These are phyloP conservation scores for Xiphophorus birchmanni DNA, from an alignment of 2,797 vertebrate genomes.

Conservation along the genomic window DNA sequence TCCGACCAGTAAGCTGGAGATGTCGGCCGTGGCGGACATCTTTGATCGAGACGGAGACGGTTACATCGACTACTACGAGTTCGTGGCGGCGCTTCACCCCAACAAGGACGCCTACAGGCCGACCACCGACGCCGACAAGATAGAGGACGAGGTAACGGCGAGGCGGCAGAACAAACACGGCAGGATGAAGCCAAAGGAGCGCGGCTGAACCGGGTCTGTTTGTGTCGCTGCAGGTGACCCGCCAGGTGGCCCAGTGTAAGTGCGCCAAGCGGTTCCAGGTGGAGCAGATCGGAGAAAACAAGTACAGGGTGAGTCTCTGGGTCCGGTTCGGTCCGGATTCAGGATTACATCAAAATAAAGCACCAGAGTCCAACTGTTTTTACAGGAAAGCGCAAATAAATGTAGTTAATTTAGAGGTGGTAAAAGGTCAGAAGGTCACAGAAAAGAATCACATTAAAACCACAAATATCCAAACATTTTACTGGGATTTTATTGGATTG, in stretches of 20 bases:
- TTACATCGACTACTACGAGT: constrained; percentile 99
- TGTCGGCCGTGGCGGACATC: constrained; percentile 98
- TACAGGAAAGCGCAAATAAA: neutral
- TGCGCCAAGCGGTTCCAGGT: constrained; percentile 99
- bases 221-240: constrained; percentile 87
- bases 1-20: constrained; percentile 95
- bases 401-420: neutral
- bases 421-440: neutral
- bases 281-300: constrained; percentile 99
- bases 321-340: neutral
- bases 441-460: neutral
- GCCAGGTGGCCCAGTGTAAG: constrained; percentile 98
- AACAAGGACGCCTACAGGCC: constrained; percentile 99
- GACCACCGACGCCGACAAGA: constrained; percentile 97
- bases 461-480: neutral
- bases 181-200: no score
- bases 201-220: neutral
- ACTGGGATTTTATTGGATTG: neutral
- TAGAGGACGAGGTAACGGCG: constrained; percentile 92
- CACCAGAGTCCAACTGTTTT: neutral
- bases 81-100: constrained; percentile 96
- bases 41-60: constrained; percentile 97
- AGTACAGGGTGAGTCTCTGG: constrained; percentile 91
- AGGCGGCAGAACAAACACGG: accelerated
- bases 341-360: neutral